Conservation (phyloP, 1,140 invertebrate genomes). For the Dreissena rostriformis region DNA sequence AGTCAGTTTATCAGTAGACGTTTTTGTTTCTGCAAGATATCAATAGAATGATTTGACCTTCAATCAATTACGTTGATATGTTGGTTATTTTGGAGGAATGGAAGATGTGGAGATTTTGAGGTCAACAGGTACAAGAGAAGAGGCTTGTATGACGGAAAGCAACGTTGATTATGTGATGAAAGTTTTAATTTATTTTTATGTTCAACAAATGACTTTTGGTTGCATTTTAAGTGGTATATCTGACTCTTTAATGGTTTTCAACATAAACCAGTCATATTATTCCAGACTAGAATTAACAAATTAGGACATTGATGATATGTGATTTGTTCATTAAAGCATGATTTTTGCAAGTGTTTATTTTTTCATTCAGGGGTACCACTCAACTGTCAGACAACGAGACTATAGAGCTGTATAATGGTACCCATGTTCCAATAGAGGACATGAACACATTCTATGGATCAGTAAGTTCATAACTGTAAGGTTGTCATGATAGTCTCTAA, state of each 20-base stretch:
- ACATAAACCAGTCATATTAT: too few species aligned
- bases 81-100: background rate
- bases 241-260: too few species aligned
- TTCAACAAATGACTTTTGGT: too few species aligned
- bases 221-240: too few species aligned
- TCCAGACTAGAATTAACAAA: too few species aligned
- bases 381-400: constrained; percentile 93
- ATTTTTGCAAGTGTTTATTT: constrained; percentile 9
- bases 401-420: constrained; percentile 90
- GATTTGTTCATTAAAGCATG: too few species aligned
- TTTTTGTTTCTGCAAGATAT: too few species aligned
- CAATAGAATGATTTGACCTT: too few species aligned
- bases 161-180: too few species aligned
- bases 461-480: constrained; percentile 59
- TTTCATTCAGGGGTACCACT: constrained; percentile 85
- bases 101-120: background rate
- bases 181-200: too few species aligned
- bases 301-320: too few species aligned
- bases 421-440: constrained; percentile 80
- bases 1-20: background rate
- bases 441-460: constrained; percentile 80
- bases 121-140: background rate
- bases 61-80: background rate
- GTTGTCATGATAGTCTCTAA: too few species aligned
- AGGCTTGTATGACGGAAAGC: background rate